phyloP scores from a whole-genome alignment of 2,113 vertebrate species.

The Ellobius talpinus region DNA sequence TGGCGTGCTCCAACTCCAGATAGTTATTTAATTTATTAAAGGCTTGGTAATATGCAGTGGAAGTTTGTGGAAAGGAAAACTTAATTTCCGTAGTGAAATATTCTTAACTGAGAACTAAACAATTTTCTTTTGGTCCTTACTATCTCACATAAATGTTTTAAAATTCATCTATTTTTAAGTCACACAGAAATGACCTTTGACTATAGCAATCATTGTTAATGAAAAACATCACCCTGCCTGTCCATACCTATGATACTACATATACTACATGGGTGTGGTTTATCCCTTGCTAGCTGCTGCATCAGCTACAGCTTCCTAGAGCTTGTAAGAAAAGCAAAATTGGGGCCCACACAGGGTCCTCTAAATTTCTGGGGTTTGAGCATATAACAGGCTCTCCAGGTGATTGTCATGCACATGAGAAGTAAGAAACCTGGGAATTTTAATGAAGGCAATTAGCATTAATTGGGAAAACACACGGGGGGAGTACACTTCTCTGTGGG shows the following conservation, averaged over 20 bases:
- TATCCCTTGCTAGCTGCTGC: neutral
- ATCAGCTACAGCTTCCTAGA: neutral
- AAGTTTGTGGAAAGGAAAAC: neutral
- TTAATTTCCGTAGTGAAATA: neutral
- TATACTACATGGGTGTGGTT: neutral
- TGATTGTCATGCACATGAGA: neutral
- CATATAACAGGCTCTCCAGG: neutral
- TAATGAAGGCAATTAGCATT: constrained; percentile 10
- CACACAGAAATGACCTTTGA: neutral
- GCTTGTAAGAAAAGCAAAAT: neutral
- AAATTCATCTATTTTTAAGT: neutral
- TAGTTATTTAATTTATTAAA: neutral
- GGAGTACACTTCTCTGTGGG: neutral
- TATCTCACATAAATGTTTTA: no score
- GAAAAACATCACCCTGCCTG: neutral
- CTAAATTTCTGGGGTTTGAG: neutral
- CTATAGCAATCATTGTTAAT: neutral
- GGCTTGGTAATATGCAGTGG: neutral
- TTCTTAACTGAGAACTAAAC: neutral
- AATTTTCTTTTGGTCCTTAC: neutral
- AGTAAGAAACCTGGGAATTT: neutral
- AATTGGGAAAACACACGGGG: neutral
- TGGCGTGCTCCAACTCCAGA: neutral
- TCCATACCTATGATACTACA: neutral
- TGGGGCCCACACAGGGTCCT: neutral